Conservation (phyloP, 1,140 invertebrate species). For the Physella acuta region DNA sequence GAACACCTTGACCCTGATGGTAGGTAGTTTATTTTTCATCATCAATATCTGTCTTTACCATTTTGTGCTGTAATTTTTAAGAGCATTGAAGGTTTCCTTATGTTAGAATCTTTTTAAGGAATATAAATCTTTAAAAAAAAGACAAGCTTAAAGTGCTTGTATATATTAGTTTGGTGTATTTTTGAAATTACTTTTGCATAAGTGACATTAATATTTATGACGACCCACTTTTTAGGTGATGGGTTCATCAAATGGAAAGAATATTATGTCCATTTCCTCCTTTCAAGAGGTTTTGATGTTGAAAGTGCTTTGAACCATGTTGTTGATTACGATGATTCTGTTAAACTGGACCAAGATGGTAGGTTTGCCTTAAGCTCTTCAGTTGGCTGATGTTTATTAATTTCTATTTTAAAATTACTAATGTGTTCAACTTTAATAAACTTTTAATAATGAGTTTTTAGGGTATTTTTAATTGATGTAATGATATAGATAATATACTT, state of each 20-base stretch:
- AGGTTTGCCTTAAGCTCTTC: slow-evolving; percentile 22
- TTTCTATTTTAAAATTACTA: neutral
- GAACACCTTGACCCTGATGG: slow-evolving; percentile 73
- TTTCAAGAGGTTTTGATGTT: slow-evolving; percentile 69
- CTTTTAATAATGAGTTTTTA: neutral
- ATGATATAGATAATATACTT: too few relatives aligned
- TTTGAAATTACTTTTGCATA: neutral
- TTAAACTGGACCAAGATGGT: slow-evolving; percentile 52
- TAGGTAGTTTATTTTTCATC: slow-evolving; percentile 55
- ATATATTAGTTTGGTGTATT: too few relatives aligned
- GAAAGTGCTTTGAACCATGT: slow-evolving; percentile 70
- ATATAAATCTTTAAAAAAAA: too few relatives aligned
- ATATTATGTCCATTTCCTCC: slow-evolving; percentile 74
- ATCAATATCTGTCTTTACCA: neutral
- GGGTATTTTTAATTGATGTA: neutral
- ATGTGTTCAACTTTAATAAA: neutral
- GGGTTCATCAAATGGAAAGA: slow-evolving; percentile 73
- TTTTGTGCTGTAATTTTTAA: too few relatives aligned
- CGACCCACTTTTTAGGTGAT: slow-evolving; percentile 62
- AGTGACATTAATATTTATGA: neutral
- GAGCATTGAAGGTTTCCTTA: neutral
- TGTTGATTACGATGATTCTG: slow-evolving; percentile 66
- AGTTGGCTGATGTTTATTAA: neutral
- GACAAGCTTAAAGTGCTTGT: too few relatives aligned
- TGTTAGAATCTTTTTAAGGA: too few relatives aligned